Base-by-base conservation (phyloP, 2,888 invertebrate species). In the Fragum sueziense region DNA sequence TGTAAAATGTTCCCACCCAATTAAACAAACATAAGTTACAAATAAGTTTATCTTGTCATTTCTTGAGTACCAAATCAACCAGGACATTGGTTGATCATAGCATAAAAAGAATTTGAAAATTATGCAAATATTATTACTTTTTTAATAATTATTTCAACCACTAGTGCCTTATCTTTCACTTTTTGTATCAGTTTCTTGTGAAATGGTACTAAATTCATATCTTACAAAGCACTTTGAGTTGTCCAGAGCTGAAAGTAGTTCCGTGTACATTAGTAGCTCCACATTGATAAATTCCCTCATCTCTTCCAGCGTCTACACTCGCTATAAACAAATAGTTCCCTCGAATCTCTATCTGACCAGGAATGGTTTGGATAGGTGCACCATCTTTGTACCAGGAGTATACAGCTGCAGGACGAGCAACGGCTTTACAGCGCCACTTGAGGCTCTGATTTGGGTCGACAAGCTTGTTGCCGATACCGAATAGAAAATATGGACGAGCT, bases 281-380 rank as follows among this genome's bases (percentile, higher is more conserved):
- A 92, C 98, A 99, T 90, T 99, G 98, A 93, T 97, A 99, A 97
- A 98, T 98, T 34, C 97, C 98, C 71, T 97, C 96, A 93, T 99
- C 98, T 88, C 96, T 62, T 0, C 69, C 78, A 1, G 80, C 70
- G 25, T 84, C 76, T 7, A 90, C 84, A 9, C 79, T 74, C 2
- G 29, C 61, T 31, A 92, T 90, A 29, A 80, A 80, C 70, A 91
- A 71, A 17, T 79, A 73, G 69, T 91, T 91, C 29, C 69, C 71
- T 29, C 65, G 57, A 17, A 87, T 74, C 41, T 82, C 76, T 14
- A 86, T 83, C 22, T 80, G 73, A 7, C 76, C 77, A 0, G 78
- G 74, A 17, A 74, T 41, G n/a, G 41, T 69, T 51, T 82, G 54
- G 1, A 90, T 70, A 3, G 54, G 81, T 57, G 77, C 65, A 1